Conservation (phyloP, 37 sponge, comb jelly and placozoan species). For the Trichoplax adhaerens region DNA sequence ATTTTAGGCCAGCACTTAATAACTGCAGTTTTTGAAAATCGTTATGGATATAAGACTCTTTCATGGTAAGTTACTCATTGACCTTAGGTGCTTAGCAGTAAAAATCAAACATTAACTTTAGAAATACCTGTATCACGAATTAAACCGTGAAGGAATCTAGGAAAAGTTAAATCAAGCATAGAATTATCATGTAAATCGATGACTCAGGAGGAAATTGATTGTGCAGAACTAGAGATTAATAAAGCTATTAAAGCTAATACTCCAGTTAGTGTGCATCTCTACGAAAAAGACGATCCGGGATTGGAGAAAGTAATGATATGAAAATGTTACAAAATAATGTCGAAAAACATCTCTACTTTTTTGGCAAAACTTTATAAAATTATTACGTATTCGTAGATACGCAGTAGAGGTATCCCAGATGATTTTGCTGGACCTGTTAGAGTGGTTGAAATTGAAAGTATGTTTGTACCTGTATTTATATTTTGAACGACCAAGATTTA, state of each 20-base stretch:
- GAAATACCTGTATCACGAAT: no score
- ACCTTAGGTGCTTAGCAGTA: background rate
- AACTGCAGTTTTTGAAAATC: conserved; percentile 70
- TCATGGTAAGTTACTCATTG: conserved; percentile 47
- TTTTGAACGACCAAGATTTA: conserved; percentile 1
- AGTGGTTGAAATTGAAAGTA: conserved; percentile 73
- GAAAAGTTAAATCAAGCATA: conserved; percentile 39
- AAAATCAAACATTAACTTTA: no score
- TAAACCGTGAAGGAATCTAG: conserved; percentile 29
- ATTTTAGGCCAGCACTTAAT: conserved; percentile 80
- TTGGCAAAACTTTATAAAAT: background rate
- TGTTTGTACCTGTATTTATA: background rate
- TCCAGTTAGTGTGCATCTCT: conserved; percentile 45
- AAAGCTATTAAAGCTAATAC: conserved; percentile 23
- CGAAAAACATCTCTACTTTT: background rate
- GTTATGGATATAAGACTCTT: conserved; percentile 63
- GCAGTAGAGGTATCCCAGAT: conserved; percentile 81
- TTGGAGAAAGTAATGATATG: conserved; percentile 33
- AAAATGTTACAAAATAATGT: background rate
- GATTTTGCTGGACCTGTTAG: conserved; percentile 67
- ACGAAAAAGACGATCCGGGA: conserved; percentile 26
- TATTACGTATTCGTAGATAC: conserved; percentile 12
- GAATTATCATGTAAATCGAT: conserved; percentile 38
- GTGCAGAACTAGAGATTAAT: conserved; percentile 45
- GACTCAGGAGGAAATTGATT: conserved; percentile 27